Conservation (phyloP, 2,888 invertebrate genomes). For the Cheilosia pagana region DNA sequence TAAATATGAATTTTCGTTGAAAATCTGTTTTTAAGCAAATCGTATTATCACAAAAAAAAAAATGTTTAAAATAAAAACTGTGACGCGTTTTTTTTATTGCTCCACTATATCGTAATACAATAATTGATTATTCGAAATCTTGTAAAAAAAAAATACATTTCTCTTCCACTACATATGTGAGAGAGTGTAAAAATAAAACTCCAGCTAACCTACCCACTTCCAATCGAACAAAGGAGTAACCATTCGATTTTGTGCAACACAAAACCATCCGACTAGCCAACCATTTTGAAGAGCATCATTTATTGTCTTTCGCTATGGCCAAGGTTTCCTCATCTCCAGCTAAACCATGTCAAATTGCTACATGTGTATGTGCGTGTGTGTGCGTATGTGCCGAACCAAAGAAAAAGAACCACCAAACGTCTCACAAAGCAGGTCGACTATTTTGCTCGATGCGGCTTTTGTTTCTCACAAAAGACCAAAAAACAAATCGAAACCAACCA, state of each 20-base stretch:
- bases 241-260: constrained; percentile 3
- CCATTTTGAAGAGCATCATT: constrained; percentile 53
- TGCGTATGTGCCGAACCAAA: constrained; percentile 17
- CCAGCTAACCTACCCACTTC: background rate
- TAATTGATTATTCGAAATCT: no score
- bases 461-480: constrained; percentile 57
- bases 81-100: no score
- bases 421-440: constrained; percentile 62
- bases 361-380: constrained; percentile 22
- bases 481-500: constrained; percentile 55
- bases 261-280: constrained; percentile 32
- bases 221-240: constrained; percentile 8
- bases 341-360: constrained; percentile 52
- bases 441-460: constrained; percentile 49
- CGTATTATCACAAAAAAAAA: no score
- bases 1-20: no score
- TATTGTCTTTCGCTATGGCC: constrained; percentile 41
- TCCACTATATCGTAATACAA: no score
- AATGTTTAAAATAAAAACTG: no score
- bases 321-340: constrained; percentile 20
- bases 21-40: no score
- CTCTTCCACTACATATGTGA: no score
- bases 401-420: constrained; percentile 38
- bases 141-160: no score
- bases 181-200: background rate